phyloP scores from a whole-genome alignment of 2,797 vertebrate species.

The Avahi laniger region DNA sequence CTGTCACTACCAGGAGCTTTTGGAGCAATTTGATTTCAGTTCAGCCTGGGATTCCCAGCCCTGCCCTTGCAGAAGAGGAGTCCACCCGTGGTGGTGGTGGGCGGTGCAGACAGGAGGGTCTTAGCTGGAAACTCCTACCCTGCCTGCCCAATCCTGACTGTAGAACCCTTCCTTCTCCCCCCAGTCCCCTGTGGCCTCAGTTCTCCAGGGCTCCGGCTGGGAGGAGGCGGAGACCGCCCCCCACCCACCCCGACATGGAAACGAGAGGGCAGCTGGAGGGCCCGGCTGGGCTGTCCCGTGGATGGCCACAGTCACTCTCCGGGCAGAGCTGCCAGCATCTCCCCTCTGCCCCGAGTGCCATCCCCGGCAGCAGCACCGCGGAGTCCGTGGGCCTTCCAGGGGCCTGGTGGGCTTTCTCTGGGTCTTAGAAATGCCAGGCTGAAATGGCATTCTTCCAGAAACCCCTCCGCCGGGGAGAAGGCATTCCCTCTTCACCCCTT shows the following conservation, averaged over 20 bases:
- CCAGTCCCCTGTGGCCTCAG: neutral
- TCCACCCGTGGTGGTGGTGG: neutral
- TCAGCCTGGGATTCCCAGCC: neutral
- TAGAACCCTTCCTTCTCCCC: neutral
- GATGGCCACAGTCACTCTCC: neutral
- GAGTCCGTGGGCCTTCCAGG: neutral
- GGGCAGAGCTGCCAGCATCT: neutral
- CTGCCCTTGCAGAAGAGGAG: neutral
- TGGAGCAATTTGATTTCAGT: neutral
- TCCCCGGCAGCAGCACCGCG: neutral
- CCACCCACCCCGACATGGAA: neutral
- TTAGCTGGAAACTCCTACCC: neutral
- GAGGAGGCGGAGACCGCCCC: neutral
- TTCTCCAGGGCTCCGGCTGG: neutral
- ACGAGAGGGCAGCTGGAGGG: neutral
- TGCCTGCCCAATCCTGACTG: neutral
- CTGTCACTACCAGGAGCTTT: neutral
- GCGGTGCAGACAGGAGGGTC: neutral
- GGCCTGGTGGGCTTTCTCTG: neutral
- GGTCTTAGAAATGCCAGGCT: neutral
- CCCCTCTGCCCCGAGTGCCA: neutral
- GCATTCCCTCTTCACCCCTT: neutral
- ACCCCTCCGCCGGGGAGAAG: neutral
- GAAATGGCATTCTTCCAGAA: neutral
- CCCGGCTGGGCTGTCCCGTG: neutral